A percentile compares a stretch with the other conserved stretches of the same genome.
phyloP scores from a whole-genome alignment of 2,888 invertebrate genomes.

The Adela reaumurella region DNA sequence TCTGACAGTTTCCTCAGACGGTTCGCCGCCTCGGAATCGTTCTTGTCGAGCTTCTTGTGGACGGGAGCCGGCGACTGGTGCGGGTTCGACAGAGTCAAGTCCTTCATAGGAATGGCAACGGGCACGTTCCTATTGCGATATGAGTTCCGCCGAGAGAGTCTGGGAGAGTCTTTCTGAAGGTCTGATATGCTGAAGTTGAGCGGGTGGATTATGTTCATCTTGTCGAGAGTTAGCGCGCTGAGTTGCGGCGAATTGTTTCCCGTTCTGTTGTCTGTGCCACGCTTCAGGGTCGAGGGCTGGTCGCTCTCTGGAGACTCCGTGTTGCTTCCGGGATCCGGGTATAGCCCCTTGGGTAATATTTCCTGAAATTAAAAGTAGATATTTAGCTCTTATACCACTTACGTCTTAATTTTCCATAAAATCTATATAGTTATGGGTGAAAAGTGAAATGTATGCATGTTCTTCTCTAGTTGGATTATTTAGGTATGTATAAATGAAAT shows the following conservation, averaged over 20 bases:
- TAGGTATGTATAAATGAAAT: too few relatives aligned
- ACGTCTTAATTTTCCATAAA: too few relatives aligned
- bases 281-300: slow-evolving; percentile 40
- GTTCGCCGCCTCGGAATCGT: slow-evolving; percentile 54
- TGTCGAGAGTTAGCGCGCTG: slow-evolving; percentile 30
- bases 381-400: too few relatives aligned
- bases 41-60: slow-evolving; percentile 24
- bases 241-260: slow-evolving; percentile 33
- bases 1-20: slow-evolving; percentile 53
- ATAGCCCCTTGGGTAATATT: slow-evolving; percentile 44
- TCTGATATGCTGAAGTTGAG: slow-evolving; percentile 49
- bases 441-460: too few relatives aligned
- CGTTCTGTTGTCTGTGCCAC: slow-evolving; percentile 23
- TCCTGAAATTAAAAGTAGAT: slow-evolving; percentile 28
- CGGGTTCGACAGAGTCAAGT: slow-evolving; percentile 28
- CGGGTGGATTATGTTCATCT: slow-evolving; percentile 44
- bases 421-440: too few relatives aligned
- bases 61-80: slow-evolving; percentile 31
- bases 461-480: too few relatives aligned
- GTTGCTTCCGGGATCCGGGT: slow-evolving; percentile 62
- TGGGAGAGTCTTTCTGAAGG: slow-evolving; percentile 36
- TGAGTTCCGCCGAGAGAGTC: slow-evolving; percentile 24
- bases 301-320: slow-evolving; percentile 63
- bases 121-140: slow-evolving; percentile 30
- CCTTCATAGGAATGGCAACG: slow-evolving; percentile 38